Conservation (phyloP, 2,888 invertebrate species). For the Agrypnus murinus region DNA sequence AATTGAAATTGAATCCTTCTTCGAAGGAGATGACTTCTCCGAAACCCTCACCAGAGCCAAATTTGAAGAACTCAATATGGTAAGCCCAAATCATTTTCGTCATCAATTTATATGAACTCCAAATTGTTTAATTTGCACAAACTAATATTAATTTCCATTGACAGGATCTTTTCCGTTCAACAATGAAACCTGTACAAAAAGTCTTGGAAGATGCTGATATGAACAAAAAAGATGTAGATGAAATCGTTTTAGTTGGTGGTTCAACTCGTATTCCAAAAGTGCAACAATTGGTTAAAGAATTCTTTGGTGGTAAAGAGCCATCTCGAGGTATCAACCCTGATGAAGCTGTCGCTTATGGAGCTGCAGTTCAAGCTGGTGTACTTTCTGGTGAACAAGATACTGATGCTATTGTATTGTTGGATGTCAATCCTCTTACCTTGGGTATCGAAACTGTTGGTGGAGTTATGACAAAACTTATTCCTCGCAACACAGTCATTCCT, state of each 20-base stretch:
- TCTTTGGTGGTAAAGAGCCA: slow-evolving; percentile 98
- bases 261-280: slow-evolving; percentile 99
- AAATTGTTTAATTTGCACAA: slow-evolving; percentile 13
- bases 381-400: slow-evolving; percentile 98
- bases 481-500: slow-evolving; percentile 98
- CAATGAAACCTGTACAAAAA: slow-evolving; percentile 95
- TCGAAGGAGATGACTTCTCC: slow-evolving; percentile 98
- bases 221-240: slow-evolving; percentile 98
- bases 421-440: slow-evolving; percentile 98
- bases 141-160: slow-evolving; percentile 49
- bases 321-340: slow-evolving; percentile 99
- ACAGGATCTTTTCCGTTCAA: slow-evolving; percentile 86
- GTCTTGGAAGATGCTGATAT: slow-evolving; percentile 99
- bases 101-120: not conserved
- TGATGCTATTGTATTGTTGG: slow-evolving; percentile 95
- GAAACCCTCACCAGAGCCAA: slow-evolving; percentile 98
- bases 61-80: slow-evolving; percentile 98
- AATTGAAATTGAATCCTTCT: slow-evolving; percentile 99
- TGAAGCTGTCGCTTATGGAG: slow-evolving; percentile 99
- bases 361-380: slow-evolving; percentile 98
- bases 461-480: slow-evolving; percentile 99
- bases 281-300: slow-evolving; percentile 93
- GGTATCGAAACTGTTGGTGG: slow-evolving; percentile 99
- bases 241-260: slow-evolving; percentile 99
- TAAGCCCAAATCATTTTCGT: too few species aligned